Evolutionary conservation across 2,888 invertebrate species (phyloP).

Genomic region (Teleogryllus oceanicus): DNA sequence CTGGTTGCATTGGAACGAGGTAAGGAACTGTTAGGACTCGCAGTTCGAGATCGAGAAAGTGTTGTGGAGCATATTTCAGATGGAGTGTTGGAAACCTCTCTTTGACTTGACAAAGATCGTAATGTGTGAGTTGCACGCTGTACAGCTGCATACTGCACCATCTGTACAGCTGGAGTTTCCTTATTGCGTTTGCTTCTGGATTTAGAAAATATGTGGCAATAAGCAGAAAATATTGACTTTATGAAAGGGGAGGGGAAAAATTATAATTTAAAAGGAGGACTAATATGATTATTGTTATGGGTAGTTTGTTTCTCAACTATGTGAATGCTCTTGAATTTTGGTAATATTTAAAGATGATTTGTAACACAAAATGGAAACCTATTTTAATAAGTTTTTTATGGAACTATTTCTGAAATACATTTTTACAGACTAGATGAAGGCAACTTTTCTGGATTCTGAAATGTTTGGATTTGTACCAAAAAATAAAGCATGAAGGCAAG

Average conservation of each 20-base stretch:
- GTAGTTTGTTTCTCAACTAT: neutral
- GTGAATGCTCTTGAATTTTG: neutral
- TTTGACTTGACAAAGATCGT: conserved; percentile 53
- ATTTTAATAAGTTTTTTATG: neutral
- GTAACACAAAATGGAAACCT: neutral
- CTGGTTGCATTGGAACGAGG: conserved; percentile 38
- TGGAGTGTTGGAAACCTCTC: conserved; percentile 29
- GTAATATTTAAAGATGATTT: neutral
- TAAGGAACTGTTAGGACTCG: conserved; percentile 39
- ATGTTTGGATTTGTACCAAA: too few relatives aligned
- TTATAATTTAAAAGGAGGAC: too few relatives aligned
- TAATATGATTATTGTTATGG: too few relatives aligned
- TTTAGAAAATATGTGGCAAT: conserved; percentile 32
- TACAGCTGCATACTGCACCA: conserved; percentile 60
- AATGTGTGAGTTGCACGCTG: conserved; percentile 58
- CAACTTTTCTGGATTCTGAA: too few relatives aligned
- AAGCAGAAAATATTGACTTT: too few relatives aligned
- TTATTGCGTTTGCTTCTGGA: conserved; percentile 47
- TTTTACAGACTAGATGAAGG: too few relatives aligned
- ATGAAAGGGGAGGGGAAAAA: too few relatives aligned
- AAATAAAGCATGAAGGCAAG: too few relatives aligned
- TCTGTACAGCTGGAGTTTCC: conserved; percentile 55
- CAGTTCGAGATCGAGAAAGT: conserved; percentile 39
- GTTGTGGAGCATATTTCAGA: conserved; percentile 33
- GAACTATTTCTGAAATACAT: too few relatives aligned